These are phyloP conservation scores for Mesembrinibis cayennensis DNA, from an alignment of 2,113 vertebrate species.

Conservation along the genomic window DNA sequence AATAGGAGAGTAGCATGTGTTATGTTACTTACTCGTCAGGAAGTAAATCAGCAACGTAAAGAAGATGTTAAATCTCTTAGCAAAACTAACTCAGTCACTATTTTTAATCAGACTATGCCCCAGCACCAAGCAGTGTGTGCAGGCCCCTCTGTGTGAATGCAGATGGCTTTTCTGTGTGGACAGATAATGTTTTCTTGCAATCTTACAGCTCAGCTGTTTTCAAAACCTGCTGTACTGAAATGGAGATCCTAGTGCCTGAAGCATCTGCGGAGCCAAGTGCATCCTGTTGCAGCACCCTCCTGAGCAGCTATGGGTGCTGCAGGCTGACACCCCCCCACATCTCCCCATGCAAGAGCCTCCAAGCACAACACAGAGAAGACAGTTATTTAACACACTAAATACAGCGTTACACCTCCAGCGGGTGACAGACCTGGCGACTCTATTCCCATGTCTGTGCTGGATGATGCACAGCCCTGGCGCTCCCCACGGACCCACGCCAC, in stretches of 20 bases:
- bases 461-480: background rate
- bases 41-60: conserved; percentile 12
- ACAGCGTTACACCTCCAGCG: background rate
- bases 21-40: conserved; percentile 36
- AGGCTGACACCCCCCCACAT: background rate
- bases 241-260: background rate
- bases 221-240: background rate
- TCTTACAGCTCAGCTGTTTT: background rate
- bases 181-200: background rate
- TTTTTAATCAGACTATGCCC: background rate
- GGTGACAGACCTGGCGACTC: background rate
- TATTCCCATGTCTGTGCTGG: background rate
- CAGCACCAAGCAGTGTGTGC: background rate
- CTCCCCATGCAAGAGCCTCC: background rate
- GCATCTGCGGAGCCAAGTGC: background rate
- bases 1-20: conserved; percentile 29
- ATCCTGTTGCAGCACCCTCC: background rate
- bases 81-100: background rate
- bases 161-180: background rate
- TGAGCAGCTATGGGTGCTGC: background rate
- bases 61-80: background rate
- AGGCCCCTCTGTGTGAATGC: background rate
- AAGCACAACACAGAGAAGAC: background rate
- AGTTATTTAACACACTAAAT: background rate
- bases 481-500: background rate